Base-by-base conservation (phyloP, 2,797 vertebrate species). In the Esox masquinongy region DNA sequence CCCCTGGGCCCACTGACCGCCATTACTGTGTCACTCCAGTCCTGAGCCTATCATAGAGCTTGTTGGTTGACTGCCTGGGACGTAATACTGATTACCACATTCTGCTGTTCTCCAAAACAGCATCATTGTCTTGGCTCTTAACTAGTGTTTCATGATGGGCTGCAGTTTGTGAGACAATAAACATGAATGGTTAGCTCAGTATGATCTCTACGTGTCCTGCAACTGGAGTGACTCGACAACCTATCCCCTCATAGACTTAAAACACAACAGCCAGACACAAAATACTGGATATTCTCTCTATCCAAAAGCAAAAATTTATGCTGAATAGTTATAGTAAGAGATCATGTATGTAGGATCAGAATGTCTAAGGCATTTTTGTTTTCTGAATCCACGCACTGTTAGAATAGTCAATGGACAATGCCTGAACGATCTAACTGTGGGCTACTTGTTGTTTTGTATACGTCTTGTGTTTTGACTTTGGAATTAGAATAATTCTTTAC, bases 371-470 rank as follows among this genome's bases (percentile, higher is more conserved):
- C 68, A 14, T 16, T 68, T 70, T 69, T 26, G 26, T 80, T 19
- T 43, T 73, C 47, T 68, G 31, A 70, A 75, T 51, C 24, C 49
- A 53, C 14, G 50, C 39, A 24, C 4, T 51, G 31, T 75, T 56
- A 16, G 11, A 22, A 61, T 7, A 72, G 17, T 59, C 51, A 69
- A 59, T 24, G 17, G 51, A 75, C 49, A 61, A 59, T 69, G 8
- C 16, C 5, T 16, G 19, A 70, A 16, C 15, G 5, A 22, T 36
- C 19, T 47, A 49, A 71, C 53, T 72, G 73, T 39, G 72, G 43
- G 16, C 64, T 43, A 69, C 72, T 61, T 26, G 17, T 59, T 64
- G 43, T 49, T 73, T 71, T 2, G 9, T 64, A 2, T 61, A 14
- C 11, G 26, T 19, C n/a, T 9, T 15, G 67, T 39, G 14, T 64